phyloP scores from a whole-genome alignment of 2,797 vertebrate species.

The Crypturellus tataupa region DNA sequence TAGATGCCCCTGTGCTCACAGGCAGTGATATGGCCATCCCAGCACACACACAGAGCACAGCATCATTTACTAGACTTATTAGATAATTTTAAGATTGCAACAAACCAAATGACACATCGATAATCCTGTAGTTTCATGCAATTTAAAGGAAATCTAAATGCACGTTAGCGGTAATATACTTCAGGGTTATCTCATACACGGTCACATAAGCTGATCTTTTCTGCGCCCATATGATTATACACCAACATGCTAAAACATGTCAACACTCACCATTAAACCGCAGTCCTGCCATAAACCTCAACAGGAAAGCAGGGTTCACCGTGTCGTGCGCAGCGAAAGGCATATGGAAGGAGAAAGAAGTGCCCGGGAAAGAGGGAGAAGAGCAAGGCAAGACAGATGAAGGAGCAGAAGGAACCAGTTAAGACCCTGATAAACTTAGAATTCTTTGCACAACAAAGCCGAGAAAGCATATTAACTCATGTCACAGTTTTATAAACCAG shows the following conservation, averaged over 20 bases:
- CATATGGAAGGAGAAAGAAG: neutral
- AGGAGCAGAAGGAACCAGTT: conserved; percentile 23
- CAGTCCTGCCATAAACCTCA: neutral
- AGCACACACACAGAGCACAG: neutral
- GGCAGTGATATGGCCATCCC: neutral
- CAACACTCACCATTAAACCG: neutral
- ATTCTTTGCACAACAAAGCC: neutral
- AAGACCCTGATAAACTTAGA: neutral
- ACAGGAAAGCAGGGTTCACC: neutral
- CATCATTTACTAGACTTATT: neutral
- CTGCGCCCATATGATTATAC: neutral
- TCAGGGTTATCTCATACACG: neutral
- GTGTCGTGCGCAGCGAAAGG: neutral
- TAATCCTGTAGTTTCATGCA: neutral
- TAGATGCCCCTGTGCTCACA: neutral
- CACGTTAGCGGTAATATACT: neutral
- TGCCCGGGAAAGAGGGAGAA: neutral
- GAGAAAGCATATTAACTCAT: neutral
- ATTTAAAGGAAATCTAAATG: neutral
- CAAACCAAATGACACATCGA: neutral
- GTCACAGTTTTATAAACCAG: neutral
- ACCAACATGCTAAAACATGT: neutral
- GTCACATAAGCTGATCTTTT: neutral
- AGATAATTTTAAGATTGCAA: neutral
- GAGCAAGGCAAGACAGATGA: neutral